Conservation (phyloP, 2,113 vertebrate species). For the Phocoena sinus region DNA sequence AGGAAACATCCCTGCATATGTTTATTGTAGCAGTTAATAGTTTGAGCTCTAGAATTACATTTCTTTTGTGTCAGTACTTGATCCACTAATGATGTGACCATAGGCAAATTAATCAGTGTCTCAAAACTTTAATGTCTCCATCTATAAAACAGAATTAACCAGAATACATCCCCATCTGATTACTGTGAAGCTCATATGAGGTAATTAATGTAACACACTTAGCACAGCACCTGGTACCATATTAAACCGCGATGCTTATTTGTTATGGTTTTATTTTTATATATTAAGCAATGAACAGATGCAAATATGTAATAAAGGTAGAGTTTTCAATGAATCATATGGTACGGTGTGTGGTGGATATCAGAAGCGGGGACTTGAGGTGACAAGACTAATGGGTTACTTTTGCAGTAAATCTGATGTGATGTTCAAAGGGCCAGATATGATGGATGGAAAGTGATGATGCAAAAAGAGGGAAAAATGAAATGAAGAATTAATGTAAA, state of each 20-base stretch:
- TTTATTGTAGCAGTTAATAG: background rate
- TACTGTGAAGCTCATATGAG: background rate
- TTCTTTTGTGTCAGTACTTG: background rate
- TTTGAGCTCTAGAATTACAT: background rate
- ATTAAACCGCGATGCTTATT: background rate
- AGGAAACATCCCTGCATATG: background rate
- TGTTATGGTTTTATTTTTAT: background rate
- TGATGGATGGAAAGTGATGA: background rate
- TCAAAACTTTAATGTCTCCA: background rate
- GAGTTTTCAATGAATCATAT: background rate
- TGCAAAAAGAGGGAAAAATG: background rate
- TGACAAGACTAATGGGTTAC: background rate
- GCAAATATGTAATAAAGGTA: background rate
- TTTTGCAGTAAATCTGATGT: background rate
- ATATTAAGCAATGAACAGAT: background rate
- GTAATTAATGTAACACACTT: background rate
- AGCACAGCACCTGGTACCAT: background rate
- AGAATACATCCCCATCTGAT: background rate
- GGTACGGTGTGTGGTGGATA: too few relatives aligned
- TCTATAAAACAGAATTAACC: background rate
- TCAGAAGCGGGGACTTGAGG: background rate
- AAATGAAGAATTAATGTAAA: background rate
- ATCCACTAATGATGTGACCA: background rate
- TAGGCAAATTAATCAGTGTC: background rate
- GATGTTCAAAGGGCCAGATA: background rate